A percentile compares a stretch with the other conserved stretches of the same genome.
Conservation (phyloP, 2,797 vertebrate species). For the Tapirus indicus region DNA sequence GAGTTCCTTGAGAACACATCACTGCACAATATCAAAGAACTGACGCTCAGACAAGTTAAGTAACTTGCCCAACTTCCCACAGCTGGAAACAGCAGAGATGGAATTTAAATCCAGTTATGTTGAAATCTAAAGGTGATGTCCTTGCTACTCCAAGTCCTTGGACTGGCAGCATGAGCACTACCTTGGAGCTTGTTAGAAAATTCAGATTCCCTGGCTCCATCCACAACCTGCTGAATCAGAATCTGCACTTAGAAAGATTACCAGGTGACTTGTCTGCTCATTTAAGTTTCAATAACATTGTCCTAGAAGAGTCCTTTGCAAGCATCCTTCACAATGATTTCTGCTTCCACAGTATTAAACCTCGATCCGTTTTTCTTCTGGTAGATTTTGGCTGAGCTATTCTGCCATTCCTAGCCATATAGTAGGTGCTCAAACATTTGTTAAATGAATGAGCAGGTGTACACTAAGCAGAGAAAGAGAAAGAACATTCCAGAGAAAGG, state of each 20-base stretch:
- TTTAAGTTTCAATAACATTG: not conserved
- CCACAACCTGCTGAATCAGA: not conserved
- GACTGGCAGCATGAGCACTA: not conserved
- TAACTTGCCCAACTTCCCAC: not conserved
- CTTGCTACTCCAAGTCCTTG: not conserved
- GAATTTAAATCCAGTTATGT: not conserved
- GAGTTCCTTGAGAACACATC: not conserved
- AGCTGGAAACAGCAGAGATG: not conserved
- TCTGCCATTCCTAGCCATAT: not conserved
- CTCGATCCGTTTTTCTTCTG: not conserved
- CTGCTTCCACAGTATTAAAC: not conserved
- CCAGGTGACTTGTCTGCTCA: not conserved
- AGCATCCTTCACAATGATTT: not conserved
- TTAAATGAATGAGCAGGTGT: not conserved
- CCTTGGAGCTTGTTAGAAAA: not conserved
- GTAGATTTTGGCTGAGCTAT: not conserved
- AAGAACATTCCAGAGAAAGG: not conserved
- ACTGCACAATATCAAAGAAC: not conserved
- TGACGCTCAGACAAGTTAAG: not conserved
- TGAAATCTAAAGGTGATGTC: not conserved
- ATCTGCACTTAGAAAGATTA: not conserved
- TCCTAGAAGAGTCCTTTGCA: not conserved
- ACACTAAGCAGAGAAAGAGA: not conserved
- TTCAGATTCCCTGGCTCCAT: not conserved
- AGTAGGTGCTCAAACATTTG: conserved; percentile 6